Evolutionary conservation across 2,888 invertebrate genomes (phyloP), one percentile per base, ranked within the genome.

Genomic region (Drosophila paracracens): DNA sequence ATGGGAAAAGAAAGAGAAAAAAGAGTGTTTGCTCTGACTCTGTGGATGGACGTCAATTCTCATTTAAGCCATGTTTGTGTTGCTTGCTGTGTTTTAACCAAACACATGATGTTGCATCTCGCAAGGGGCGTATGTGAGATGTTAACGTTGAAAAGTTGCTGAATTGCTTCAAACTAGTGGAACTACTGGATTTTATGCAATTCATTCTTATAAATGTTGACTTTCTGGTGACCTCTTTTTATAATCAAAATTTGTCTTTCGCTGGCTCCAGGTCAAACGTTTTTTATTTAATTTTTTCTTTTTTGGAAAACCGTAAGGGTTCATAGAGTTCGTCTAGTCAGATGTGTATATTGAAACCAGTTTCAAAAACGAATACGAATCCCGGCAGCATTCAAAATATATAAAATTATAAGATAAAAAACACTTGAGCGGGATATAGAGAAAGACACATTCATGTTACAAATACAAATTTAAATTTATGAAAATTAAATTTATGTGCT

Each of bases 51-150:
- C 40, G 67, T 65, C 62, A 79, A 63, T 74, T 70, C 62, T 63
- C 70, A 71, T 82, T 79, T 60, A 52, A 53, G 29, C 40, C 40
- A 60, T 68, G 53, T 67, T 78, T 82, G 64, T 70, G 58, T 64
- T 79, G 52, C n/a, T 36, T 21, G 36, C 48, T 46, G 65, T 63
- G 27, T 51, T 36, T 54, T 51, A 59, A 43, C 54, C 57, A 29
- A 51, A 27, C 56, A 71, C 50, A 59, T 29, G 48, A 40, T 71
- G 38, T 21, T 52, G 4, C 31, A 43, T 13, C 10, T 16, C n/a
- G 10, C 50, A 46, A 13, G 56, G 18, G 62, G 52, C 68, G 68
- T 63, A 68, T 74, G 33, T 27, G 59, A 33, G 50, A 57, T 68
- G 13, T 50, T n/a, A 25, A 11, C 21, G 40, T 13, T 53, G 29